A percentile compares a stretch with the other conserved stretches of the same genome.
phyloP scores from a whole-genome alignment of 30 jellyfish, hydroid and myxozoan genomes.

The Cassiopea xamachana region DNA sequence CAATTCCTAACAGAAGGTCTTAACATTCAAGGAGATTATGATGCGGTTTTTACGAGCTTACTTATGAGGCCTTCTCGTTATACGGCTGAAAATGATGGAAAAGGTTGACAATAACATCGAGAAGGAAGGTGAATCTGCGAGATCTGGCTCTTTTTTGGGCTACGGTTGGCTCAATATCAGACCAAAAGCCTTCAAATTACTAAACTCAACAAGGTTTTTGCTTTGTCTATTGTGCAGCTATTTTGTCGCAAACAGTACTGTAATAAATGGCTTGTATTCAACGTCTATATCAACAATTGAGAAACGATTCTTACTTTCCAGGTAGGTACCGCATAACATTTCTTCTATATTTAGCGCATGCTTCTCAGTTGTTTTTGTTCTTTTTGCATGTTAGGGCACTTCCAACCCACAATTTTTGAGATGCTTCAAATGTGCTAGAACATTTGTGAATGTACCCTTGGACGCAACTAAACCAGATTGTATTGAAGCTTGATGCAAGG shows the following conservation, averaged over 20 bases:
- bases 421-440: no score
- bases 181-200: conserved; percentile 12
- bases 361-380: no score
- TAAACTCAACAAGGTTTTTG: conserved; percentile 1
- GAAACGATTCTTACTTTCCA: conserved; percentile 47
- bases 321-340: conserved; percentile 11
- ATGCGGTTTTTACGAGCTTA: no score
- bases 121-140: background rate
- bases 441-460: no score
- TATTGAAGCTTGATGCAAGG: no score
- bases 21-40: no score
- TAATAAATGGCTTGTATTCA: conserved; percentile 50
- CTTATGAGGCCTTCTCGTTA: no score
- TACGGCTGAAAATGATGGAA: background rate
- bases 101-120: background rate
- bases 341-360: no score
- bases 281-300: conserved; percentile 62
- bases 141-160: background rate
- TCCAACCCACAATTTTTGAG: no score
- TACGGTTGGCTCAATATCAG: conserved; percentile 61
- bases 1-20: no score
- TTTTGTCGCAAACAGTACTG: conserved; percentile 41
- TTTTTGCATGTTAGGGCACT: no score
- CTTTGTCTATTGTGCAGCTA: conserved; percentile 39
- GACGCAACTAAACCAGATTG: no score